phyloP scores from a whole-genome alignment of 2,797 vertebrate species.

The Scomberomorus guttatus region DNA sequence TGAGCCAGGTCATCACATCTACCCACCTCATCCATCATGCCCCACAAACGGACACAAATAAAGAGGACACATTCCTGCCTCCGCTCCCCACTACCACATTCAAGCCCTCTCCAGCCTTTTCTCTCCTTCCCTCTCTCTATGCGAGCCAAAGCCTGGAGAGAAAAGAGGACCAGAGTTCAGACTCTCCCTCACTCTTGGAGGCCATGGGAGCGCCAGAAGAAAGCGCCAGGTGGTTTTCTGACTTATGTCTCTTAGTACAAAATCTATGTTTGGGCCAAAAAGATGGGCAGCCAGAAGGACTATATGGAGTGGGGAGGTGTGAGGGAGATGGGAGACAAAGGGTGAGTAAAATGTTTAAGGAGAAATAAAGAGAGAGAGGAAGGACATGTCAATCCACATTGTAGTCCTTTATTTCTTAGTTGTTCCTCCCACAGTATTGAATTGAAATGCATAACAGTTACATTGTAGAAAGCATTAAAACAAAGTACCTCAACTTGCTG shows the following conservation, averaged over 20 bases:
- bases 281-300: conserved; percentile 67
- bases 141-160: conserved; percentile 73
- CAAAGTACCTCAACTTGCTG: conserved; percentile 99
- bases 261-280: conserved; percentile 52
- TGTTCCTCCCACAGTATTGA: conserved; percentile 99
- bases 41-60: conserved; percentile 85
- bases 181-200: conserved; percentile 72
- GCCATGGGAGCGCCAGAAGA: conserved; percentile 81
- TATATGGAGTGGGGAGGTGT: conserved; percentile 19
- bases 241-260: conserved; percentile 61
- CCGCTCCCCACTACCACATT: conserved; percentile 84
- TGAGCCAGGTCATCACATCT: conserved; percentile 90
- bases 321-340: conserved; percentile 38
- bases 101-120: conserved; percentile 73
- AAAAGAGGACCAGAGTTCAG: conserved; percentile 80
- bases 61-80: conserved; percentile 86
- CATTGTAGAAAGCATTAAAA: conserved; percentile 99
- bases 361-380: conserved; percentile 44
- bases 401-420: conserved; percentile 99
- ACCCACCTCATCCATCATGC: conserved; percentile 90
- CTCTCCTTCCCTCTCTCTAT: conserved; percentile 66
- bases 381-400: conserved; percentile 85
- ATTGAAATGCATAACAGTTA: conserved; percentile 99
- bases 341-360: conserved; percentile 20
- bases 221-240: conserved; percentile 79